These are phyloP conservation scores for Ceramica pisi DNA, from an alignment of 2,888 invertebrate species.

Conservation along the genomic window DNA sequence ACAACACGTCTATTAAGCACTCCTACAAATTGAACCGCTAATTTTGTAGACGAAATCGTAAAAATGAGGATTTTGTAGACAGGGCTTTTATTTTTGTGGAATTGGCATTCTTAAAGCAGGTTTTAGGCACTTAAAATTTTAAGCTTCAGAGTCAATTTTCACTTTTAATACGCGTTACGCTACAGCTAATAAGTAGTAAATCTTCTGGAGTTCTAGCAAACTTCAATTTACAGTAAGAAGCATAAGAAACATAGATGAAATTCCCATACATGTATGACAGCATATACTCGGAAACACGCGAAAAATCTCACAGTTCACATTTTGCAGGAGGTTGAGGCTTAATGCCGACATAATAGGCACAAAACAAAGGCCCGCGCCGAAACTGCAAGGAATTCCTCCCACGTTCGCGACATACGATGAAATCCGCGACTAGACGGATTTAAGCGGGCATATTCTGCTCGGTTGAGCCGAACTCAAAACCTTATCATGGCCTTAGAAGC, in stretches of 20 bases:
- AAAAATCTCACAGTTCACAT: constrained; percentile 43
- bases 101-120: not conserved
- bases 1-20: constrained; percentile 49
- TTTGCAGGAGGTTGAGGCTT: constrained; percentile 37
- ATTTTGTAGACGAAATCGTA: constrained; percentile 38
- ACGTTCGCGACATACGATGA: constrained; percentile 76
- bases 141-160: not conserved
- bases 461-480: constrained; percentile 75
- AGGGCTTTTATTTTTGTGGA: not conserved
- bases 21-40: constrained; percentile 50
- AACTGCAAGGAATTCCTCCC: constrained; percentile 71
- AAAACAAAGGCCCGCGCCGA: constrained; percentile 62
- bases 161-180: not conserved
- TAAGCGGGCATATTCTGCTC: constrained; percentile 74
- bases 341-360: constrained; percentile 61
- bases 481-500: constrained; percentile 74
- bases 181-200: not conserved
- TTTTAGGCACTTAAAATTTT: not conserved
- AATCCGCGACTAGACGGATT: constrained; percentile 73
- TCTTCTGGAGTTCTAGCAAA: not conserved
- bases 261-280: constrained; percentile 2
- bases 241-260: not conserved
- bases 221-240: not conserved
- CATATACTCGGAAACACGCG: constrained; percentile 23
- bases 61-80: constrained; percentile 4